phyloP scores from a whole-genome alignment of 2,888 invertebrate species.

The Drosophila greeni region DNA sequence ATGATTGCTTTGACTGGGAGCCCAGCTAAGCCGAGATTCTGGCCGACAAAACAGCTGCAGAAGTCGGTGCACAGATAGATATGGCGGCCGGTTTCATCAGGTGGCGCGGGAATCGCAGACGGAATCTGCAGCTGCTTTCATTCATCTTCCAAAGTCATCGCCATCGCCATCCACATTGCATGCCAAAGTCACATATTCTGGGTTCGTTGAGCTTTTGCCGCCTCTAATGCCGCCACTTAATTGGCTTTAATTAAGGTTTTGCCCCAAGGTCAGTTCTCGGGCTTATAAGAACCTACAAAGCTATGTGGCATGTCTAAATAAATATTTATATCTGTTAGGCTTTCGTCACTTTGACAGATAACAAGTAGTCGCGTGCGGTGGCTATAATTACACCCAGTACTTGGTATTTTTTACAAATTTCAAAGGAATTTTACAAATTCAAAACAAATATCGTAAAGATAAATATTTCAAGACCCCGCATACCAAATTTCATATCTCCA shows the following conservation, averaged over 20 bases:
- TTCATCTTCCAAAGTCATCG: conserved; percentile 25
- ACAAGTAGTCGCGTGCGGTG: background rate
- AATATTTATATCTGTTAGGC: conserved; percentile 15
- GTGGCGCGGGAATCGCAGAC: conserved; percentile 31
- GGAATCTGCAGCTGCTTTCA: conserved; percentile 36
- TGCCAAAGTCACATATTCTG: conserved; percentile 37
- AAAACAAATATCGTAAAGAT: background rate
- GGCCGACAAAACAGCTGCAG: conserved; percentile 39
- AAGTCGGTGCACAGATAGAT: conserved; percentile 11
- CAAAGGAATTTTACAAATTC: background rate
- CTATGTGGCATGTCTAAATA: conserved; percentile 12
- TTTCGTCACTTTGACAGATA: conserved; percentile 2
- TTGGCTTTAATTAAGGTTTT: conserved; percentile 39
- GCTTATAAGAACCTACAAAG: conserved; percentile 10
- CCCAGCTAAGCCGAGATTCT: conserved; percentile 8
- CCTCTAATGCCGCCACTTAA: conserved; percentile 35
- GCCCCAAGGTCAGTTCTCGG: conserved; percentile 43
- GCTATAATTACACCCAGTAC: background rate
- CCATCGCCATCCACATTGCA: conserved; percentile 36
- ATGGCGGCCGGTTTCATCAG: conserved; percentile 37
- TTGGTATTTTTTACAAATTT: background rate
- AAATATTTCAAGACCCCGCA: background rate
- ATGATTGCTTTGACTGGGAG: conserved; percentile 27
- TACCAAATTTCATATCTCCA: background rate
- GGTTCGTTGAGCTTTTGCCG: conserved; percentile 46